These are phyloP conservation scores for Gymnocheta viridis DNA, from an alignment of 2,888 invertebrate genomes.

Conservation along the genomic window DNA sequence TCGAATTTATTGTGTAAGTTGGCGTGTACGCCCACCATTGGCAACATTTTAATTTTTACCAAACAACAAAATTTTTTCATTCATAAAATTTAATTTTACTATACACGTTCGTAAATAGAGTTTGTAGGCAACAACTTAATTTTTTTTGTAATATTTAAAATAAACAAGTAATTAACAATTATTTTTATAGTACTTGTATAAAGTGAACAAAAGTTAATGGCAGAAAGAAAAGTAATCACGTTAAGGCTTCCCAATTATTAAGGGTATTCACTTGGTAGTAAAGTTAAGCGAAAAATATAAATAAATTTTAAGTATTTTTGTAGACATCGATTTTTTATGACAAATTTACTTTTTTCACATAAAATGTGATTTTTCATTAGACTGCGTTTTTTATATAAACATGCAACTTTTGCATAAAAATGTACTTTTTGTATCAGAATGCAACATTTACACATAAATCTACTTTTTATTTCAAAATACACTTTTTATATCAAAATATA, in stretches of 20 bases:
- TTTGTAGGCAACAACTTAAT: background rate
- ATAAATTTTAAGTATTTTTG: too few relatives aligned
- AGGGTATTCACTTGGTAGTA: background rate
- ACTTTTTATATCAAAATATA: too few relatives aligned
- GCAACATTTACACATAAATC: too few relatives aligned
- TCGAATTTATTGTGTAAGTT: slow-evolving; percentile 55
- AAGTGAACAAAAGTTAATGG: slow-evolving; percentile 7
- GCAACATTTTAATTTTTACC: slow-evolving; percentile 20
- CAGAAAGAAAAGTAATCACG: slow-evolving; percentile 15
- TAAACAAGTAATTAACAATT: slow-evolving; percentile 63
- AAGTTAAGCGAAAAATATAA: too few relatives aligned
- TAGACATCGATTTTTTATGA: too few relatives aligned
- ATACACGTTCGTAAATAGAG: background rate
- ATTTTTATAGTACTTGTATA: slow-evolving; percentile 32
- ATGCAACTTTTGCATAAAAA: too few relatives aligned
- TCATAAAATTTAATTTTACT: slow-evolving; percentile 65
- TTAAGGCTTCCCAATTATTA: slow-evolving; percentile 9
- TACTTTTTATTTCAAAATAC: too few relatives aligned
- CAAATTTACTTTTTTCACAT: too few relatives aligned
- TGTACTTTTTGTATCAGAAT: too few relatives aligned
- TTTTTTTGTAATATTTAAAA: slow-evolving; percentile 22
- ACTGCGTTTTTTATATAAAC: too few relatives aligned
- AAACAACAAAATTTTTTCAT: slow-evolving; percentile 61
- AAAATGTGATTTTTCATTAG: too few relatives aligned
- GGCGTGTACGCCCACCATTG: slow-evolving; percentile 64